Base-by-base conservation (phyloP, 1,140 invertebrate species). In the Tetramorium simillimum region DNA sequence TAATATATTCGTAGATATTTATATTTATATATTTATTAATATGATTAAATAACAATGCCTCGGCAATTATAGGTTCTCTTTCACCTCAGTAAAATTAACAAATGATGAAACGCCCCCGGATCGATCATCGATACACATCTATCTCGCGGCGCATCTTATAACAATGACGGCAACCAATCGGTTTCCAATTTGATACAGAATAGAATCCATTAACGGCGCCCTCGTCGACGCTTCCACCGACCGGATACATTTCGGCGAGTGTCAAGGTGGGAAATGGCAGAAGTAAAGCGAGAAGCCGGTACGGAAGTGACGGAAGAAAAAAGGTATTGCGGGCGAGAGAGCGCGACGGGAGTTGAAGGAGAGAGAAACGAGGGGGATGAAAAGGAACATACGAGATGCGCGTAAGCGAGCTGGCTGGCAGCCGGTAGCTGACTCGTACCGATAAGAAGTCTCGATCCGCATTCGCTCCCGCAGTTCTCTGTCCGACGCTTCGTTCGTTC, bases 141-240 rank as follows among this genome's bases (percentile, higher is more conserved):
- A 78, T 78, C 73, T 56, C 18, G 28, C 21, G 37, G 65, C 65
- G 75, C 62, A 78, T 78, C 82, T 88, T 65, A 73, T 80, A 51
- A 85, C 86, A 92, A 90, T 58, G 56, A 53, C 16, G 73, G 3
- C 58, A 60, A 49, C 58, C 87, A 80, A 90, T 93, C 92, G 91
- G 89, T 92, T 93, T 93, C 90, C 93, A 94, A 94, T 94, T 91
- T 92, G 89, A 91, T 84, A 86, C 88, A 92, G 91, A 94, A 94
- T 93, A 88, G 92, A 92, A 93, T 92, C 93, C 93, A 94, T 94
- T 94, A 93, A 92, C 91, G 93, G 92, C 92, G 69, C 80, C 40
- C 86, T 88, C 33, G 56, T 63, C 12, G 49, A 3, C 33, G 80
- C 28, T 51, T 65, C 28, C 82, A 51, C 62, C 58, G 60, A 53